These are phyloP conservation scores for Aphelenchoides besseyi DNA, from an alignment of 1,140 invertebrate genomes.

Conservation along the genomic window DNA sequence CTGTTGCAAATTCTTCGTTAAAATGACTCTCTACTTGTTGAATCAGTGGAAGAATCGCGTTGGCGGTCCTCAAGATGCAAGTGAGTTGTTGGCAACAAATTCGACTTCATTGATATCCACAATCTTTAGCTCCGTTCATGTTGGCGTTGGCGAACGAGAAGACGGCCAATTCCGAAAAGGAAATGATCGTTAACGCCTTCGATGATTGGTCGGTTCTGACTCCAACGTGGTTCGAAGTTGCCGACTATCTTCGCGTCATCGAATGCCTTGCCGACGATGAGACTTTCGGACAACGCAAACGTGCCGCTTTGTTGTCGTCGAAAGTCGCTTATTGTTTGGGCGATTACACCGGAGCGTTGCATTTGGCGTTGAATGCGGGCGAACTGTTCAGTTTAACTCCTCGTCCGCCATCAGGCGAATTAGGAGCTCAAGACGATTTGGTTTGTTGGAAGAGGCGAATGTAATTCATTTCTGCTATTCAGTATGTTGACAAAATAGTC, in stretches of 20 bases:
- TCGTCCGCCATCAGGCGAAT: constrained; percentile 87
- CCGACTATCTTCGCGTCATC: constrained; percentile 51
- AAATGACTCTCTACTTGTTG: constrained; percentile 40
- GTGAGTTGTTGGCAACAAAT: constrained; percentile 33
- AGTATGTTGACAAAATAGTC: constrained; percentile 72
- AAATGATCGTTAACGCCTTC: constrained; percentile 50
- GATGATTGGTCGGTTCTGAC: constrained; percentile 59
- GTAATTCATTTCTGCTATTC: constrained; percentile 83
- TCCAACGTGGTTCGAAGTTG: constrained; percentile 60
- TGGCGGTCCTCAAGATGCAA: constrained; percentile 44
- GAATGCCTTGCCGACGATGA: constrained; percentile 79
- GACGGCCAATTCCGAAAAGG: constrained; percentile 38
- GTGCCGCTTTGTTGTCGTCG: constrained; percentile 92
- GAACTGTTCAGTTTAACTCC: constrained; percentile 72
- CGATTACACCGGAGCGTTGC: constrained; percentile 46
- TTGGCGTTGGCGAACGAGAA: constrained; percentile 24
- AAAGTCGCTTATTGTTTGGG: constrained; percentile 69
- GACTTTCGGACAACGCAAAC: constrained; percentile 76
- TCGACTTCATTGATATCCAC: neutral
- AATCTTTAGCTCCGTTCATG: constrained; percentile 42
- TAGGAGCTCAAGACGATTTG: constrained; percentile 65
- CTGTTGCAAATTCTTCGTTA: neutral
- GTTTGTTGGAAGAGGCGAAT: constrained; percentile 66
- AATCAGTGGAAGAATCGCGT: constrained; percentile 44
- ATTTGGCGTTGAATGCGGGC: constrained; percentile 49